Evolutionary conservation across 2,888 invertebrate species (phyloP), one percentile per base, ranked within the genome.

Genomic region (Didymodactylos carnosus): DNA sequence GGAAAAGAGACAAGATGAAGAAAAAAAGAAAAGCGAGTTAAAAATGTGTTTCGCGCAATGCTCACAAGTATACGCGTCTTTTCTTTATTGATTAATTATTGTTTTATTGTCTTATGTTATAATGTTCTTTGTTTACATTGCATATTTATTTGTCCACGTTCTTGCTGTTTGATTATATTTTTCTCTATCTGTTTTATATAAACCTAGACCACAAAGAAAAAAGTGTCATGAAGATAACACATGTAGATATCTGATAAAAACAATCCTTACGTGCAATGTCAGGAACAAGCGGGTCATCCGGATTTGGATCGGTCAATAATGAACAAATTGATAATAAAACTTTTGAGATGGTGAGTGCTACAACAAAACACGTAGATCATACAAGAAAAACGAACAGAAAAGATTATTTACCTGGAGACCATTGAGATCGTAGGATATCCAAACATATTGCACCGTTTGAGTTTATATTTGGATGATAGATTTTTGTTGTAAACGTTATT

Each of bases 381-480:
- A 39, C 14, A 40, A 29, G 39, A 29, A 19, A 70, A 35, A 43
- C 16, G n/a, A 19, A 25, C 70, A 49, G 72, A 43, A 14, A 72
- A 79, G 80, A 86, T 92, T 92, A 93, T 92, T 98, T n/a, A n/a
- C n/a, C n/a, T 84, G 98, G 97, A 81, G 97, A 97, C 97, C 97
- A 98, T 87, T 98, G 97, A 87, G 95, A 90, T 87, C 95, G 90
- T 87, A 98, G 88, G 87, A 98, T 98, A 87, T 98, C 98, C 87
- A 98, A 90, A 87, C 98, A 98, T 88, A 98, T 98, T 87, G 94
- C 94, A 87, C 97, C 98, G 88, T 98, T 97, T 89, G 94, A 95
- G 90, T 98, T 98, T 87, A 98, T 98, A 88, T 98, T 98, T 84
- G 97, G 97, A 87, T 98, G 98, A 88, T 98, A 98, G 87, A 98